A percentile compares a stretch with the other conserved stretches of the same genome.
These are phyloP conservation scores for Halyomorpha halys DNA, from an alignment of 1,140 invertebrate genomes.

Conservation along the genomic window DNA sequence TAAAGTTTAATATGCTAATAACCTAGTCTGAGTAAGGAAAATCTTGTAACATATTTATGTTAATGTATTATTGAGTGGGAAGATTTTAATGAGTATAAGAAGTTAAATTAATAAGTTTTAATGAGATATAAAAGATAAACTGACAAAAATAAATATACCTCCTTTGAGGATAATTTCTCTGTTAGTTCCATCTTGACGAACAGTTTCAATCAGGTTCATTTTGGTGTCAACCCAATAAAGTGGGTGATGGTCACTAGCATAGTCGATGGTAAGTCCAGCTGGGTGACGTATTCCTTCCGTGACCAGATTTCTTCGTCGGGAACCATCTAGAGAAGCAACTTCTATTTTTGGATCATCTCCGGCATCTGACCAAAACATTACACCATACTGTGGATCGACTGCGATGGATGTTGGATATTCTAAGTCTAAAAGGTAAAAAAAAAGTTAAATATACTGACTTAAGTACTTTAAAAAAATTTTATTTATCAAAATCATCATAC, in stretches of 20 bases:
- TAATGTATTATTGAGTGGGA: too few species aligned
- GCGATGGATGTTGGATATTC: constrained; percentile 77
- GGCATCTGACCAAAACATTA: constrained; percentile 83
- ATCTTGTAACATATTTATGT: too few species aligned
- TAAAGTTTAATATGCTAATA: too few species aligned
- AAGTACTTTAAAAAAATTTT: too few species aligned
- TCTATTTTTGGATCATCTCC: constrained; percentile 77
- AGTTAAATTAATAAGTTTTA: too few species aligned
- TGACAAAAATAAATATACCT: constrained; percentile 33
- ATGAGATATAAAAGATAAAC: too few species aligned
- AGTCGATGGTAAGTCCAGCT: constrained; percentile 80
- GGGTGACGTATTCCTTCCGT: constrained; percentile 70
- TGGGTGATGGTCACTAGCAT: constrained; percentile 66
- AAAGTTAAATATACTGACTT: background rate
- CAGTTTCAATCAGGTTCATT: constrained; percentile 82
- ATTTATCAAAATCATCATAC: too few species aligned
- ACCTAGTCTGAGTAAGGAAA: too few species aligned
- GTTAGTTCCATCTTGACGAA: constrained; percentile 71
- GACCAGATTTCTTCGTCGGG: constrained; percentile 66
- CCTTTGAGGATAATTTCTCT: constrained; percentile 62
- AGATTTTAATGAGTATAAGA: too few species aligned
- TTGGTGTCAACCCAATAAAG: constrained; percentile 95
- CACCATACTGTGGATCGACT: constrained; percentile 73
- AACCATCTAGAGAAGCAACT: constrained; percentile 91
- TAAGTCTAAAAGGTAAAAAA: constrained; percentile 47